Evolutionary conservation across 2,113 vertebrate species (phyloP).

Genomic region (Grantiella picta): DNA sequence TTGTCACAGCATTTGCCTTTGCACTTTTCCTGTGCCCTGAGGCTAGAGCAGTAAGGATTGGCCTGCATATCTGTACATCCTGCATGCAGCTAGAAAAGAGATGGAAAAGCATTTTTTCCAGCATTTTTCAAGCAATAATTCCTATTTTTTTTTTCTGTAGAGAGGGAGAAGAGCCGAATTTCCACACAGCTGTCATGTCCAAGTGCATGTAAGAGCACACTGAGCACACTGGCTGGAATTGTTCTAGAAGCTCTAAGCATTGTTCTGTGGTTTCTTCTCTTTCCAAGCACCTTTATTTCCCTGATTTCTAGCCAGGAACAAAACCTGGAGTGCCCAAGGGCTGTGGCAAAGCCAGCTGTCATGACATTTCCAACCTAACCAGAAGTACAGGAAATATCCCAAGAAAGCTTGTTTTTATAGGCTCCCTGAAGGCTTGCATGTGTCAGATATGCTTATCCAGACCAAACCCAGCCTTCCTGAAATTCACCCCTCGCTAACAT

Average conservation of each 20-base stretch:
- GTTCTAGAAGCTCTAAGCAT: background rate
- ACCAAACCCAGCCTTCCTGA: conserved; percentile 51
- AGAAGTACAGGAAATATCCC: conserved; percentile 50
- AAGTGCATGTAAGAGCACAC: background rate
- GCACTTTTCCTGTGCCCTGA: background rate
- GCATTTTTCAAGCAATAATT: background rate
- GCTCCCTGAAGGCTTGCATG: conserved; percentile 17
- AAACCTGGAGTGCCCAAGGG: conserved; percentile 9
- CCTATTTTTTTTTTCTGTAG: background rate
- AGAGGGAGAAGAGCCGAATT: background rate
- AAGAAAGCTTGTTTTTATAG: conserved; percentile 43
- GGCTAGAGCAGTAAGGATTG: background rate
- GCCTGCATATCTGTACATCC: background rate
- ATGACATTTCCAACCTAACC: conserved; percentile 31
- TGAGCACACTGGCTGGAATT: background rate
- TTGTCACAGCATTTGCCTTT: background rate
- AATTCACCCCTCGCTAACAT: conserved; percentile 14
- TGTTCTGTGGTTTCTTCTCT: conserved; percentile 19
- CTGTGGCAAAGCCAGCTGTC: background rate
- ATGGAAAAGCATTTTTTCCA: background rate
- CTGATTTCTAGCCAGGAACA: background rate
- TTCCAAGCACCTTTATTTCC: background rate
- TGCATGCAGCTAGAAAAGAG: background rate
- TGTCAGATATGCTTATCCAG: conserved; percentile 50
- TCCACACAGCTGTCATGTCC: background rate